Evolutionary conservation across 2,888 invertebrate species (phyloP), one percentile per base, ranked within the genome.

Genomic region (Caenorhabditis macrosperma): DNA sequence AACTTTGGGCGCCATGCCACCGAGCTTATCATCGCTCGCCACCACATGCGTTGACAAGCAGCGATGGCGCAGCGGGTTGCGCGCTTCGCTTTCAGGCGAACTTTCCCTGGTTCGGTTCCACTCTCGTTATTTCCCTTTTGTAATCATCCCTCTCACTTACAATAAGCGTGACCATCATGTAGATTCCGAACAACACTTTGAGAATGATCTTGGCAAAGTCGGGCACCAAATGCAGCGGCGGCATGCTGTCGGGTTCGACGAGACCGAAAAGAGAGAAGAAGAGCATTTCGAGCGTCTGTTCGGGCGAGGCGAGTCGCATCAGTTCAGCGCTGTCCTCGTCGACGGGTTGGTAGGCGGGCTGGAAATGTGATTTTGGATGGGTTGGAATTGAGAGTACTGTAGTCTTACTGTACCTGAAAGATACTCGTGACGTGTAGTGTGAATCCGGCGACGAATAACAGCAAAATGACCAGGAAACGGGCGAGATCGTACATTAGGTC

Each of bases 361-460:
- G 77, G 76, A 87, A 69, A n/a, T n/a, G n/a, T n/a, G n/a, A n/a
- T n/a, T n/a, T n/a, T n/a, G n/a, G 22, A 38, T 33, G 22, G 22
- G 26, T 12, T 20, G 41, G 46, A 22, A n/a, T 10, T 22, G 3
- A 12, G 24, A 41, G 3, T 28, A 26, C 6, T 10, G 5, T 12
- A 9, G 6, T 3, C 5, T 12, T 10, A 38, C 3, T 2, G 12
- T 38, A 97, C 96, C 92, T 97, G 96, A 93, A 98, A 97, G 85
- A 99, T 93, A 10, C 98, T 96, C 35, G 97, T 95, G 55, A 92
- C 87, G 84, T 91, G 91, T 94, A 99, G 95, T 1, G 98, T 97
- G 92, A 99, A 99, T 77, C 99, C 99, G 88, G 97, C 95, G 87
- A 99, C 96, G 92, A 99, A 99, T 91, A 99, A 96, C 35, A 95